Evolutionary conservation across 2,888 invertebrate species (phyloP), one percentile per base, ranked within the genome.

Genomic region (Troides helena): DNA sequence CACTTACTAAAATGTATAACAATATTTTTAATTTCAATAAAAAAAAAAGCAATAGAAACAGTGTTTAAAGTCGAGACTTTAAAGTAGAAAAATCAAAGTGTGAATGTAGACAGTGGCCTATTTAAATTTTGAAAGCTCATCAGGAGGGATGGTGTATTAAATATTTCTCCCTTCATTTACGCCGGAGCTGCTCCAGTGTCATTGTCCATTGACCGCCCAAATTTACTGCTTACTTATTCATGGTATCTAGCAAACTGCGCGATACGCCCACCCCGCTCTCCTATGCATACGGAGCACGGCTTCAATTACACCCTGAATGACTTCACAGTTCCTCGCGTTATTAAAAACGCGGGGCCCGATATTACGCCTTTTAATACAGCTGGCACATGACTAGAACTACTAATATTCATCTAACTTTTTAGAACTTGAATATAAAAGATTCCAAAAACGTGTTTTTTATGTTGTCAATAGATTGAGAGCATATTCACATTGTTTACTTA

Each of bases 211-310:
- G 82, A 80, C 79, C 79, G 83, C 76, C 79, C 77, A 81, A 84
- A 83, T 83, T 79, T 75, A 72, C 71, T 74, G 74, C 78, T 88
- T 78, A 87, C 73, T 86, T 88, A 90, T 89, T 87, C 86, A 88
- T 86, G 83, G 77, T 80, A 80, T 80, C 78, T 77, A 80, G 76
- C 80, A 77, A 75, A 75, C 71, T 74, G 72, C 74, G 70, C 78
- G 71, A 21, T 43, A 77, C 74, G 74, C 73, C 78, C 78, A 78
- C 79, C 82, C 81, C 81, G 81, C 83, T 82, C 83, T 80, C 79
- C 78, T 83, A 77, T 80, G 81, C 83, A 84, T 79, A 84, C 83
- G 78, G 81, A 82, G 80, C 82, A 83, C 83, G 81, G 81, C 81
- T 82, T 80, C 81, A 83, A 85, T 84, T 82, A 82, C 76, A 74